Evolutionary conservation across 2,888 invertebrate genomes (phyloP), one percentile per base, ranked within the genome.

Genomic region (Oegoconia quadripuncta): DNA sequence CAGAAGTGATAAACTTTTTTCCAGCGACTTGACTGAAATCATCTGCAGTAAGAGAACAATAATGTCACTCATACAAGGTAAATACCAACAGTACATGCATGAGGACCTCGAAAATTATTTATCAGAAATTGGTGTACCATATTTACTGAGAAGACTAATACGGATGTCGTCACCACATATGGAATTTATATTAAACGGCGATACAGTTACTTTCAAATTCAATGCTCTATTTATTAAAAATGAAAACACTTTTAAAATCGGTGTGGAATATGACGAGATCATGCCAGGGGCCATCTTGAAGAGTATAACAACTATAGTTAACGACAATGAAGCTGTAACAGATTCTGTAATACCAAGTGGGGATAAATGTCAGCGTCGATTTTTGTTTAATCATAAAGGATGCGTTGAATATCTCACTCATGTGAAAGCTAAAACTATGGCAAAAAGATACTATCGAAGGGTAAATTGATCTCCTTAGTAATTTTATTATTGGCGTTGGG

Each of bases 81-180:
- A 74, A 57, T 90, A 89, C 62, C 67, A 74, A 42, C 83, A 88
- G 41, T 76, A 81, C 41, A 75, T 66, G 41, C 89, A 83, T 59
- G 89, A 89, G 58, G 88, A 89, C 65, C 61, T 89, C 42, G 88
- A 89, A 36, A 84, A 82, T 42, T 89, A 86, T 55, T 89, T 86
- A 46, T 73, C 75, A 55, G 75, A 80, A 26, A 49, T 88, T 44
- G 90, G 89, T 16, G 86, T 90, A 1, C 89, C 89, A 8, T 90
- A 76, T 46, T 55, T 90, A 40, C 75, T 82, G 1, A 71, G 90
- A 41, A 89, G 88, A 70, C 81, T 90, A 75, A 88, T 90, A 77
- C 44, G 56, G 3, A 53, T 74, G 33, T 68, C 87, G 6, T 84
- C 74, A 32, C 90, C 90, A 6, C 60, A 67, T 11, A 50, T 90